A percentile compares a stretch with the other conserved stretches of the same genome.
phyloP scores from a whole-genome alignment of 2,797 vertebrate genomes.

The Limosa lapponica region DNA sequence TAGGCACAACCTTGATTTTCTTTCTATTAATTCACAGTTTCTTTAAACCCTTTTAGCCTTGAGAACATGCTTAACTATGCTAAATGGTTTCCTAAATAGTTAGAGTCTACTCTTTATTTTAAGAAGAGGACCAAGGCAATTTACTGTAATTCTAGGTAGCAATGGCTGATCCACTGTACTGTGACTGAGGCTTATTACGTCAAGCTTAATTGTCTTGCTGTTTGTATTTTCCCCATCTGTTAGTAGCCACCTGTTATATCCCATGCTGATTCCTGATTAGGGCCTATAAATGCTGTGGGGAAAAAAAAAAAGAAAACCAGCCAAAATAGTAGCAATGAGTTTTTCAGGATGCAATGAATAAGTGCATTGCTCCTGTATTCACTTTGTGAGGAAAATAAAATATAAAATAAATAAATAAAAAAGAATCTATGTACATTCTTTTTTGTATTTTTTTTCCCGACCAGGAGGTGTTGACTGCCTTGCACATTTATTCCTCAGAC shows the following conservation, averaged over 20 bases:
- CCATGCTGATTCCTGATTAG: constrained; percentile 4
- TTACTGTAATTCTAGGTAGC: neutral
- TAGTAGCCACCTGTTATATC: constrained; percentile 40
- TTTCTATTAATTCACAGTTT: neutral
- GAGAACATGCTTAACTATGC: neutral
- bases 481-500: neutral
- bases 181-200: neutral
- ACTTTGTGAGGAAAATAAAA: neutral
- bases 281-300: neutral
- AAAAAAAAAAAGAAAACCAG: neutral
- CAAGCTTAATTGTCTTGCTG: constrained; percentile 14
- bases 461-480: neutral
- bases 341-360: neutral
- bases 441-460: neutral
- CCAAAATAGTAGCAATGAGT: neutral
- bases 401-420: neutral
- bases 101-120: neutral
- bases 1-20: neutral
- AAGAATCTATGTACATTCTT: neutral
- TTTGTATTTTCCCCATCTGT: constrained; percentile 32
- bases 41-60: neutral
- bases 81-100: neutral
- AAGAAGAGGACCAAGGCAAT: neutral
- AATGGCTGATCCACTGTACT: neutral
- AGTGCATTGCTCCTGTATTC: neutral